These are phyloP conservation scores for Delia radicum DNA, from an alignment of 1,140 invertebrate genomes.

Conservation along the genomic window DNA sequence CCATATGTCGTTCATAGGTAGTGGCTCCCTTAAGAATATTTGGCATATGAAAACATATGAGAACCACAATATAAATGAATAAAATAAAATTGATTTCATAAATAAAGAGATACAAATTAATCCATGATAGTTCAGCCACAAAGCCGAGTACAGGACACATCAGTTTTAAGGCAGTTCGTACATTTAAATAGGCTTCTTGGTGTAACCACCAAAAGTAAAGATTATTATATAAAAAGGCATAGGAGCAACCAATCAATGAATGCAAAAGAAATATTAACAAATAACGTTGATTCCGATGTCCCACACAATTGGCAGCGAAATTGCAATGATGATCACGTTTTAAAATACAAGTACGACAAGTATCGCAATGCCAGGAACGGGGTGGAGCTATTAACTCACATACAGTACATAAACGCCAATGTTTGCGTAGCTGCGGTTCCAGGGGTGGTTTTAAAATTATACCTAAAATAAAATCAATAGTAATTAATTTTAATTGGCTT, in stretches of 20 bases:
- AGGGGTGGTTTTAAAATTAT: constrained; percentile 19
- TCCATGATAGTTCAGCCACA: constrained; percentile 58
- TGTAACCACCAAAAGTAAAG: constrained; percentile 64
- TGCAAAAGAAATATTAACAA: constrained; percentile 82
- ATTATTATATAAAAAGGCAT: constrained; percentile 69
- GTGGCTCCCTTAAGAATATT: constrained; percentile 63
- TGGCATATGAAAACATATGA: constrained; percentile 70
- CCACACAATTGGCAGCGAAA: constrained; percentile 86
- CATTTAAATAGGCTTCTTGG: constrained; percentile 54
- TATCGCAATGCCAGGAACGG: constrained; percentile 84
- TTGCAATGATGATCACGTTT: constrained; percentile 94
- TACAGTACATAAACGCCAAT: constrained; percentile 33
- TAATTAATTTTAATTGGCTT: too few relatives aligned
- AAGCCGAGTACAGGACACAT: constrained; percentile 66
- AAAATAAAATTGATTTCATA: constrained; percentile 69
- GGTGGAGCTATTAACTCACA: constrained; percentile 74
- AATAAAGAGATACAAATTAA: constrained; percentile 64
- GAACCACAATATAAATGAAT: constrained; percentile 66
- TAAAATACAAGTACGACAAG: constrained; percentile 78
- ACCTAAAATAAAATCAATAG: constrained; percentile 13
- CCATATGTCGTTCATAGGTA: constrained; percentile 61
- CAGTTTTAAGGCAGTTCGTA: constrained; percentile 65
- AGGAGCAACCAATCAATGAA: constrained; percentile 71
- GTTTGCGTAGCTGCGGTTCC: not conserved
- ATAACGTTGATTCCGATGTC: constrained; percentile 84